A percentile compares a stretch with the other conserved stretches of the same genome.
Evolutionary conservation across 2,113 vertebrate species (phyloP).

Genomic region (Actenoides hombroni): DNA sequence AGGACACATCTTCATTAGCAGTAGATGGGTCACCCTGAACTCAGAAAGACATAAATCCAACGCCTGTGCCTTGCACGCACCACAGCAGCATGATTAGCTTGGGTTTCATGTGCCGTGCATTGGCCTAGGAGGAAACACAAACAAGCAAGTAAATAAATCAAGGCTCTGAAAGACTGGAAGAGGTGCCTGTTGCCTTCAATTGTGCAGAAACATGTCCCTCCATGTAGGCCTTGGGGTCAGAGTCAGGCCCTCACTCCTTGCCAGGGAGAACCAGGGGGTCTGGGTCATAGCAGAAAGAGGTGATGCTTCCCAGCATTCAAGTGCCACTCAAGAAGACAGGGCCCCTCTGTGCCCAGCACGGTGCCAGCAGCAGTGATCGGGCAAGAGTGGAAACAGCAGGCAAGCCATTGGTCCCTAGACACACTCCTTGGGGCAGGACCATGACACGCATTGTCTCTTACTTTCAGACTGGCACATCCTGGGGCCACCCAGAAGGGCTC

Average conservation of each 20-base stretch:
- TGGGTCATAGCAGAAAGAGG: neutral
- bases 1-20: neutral
- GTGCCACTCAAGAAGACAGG: neutral
- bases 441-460: neutral
- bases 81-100: neutral
- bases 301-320: slow-evolving; percentile 30
- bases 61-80: neutral
- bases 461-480: neutral
- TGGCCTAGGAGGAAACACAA: slow-evolving; percentile 8
- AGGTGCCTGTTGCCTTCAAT: neutral
- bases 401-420: neutral
- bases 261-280: neutral
- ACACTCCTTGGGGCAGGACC: neutral
- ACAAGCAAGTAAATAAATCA: slow-evolving; percentile 14
- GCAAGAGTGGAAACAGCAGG: neutral
- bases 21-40: neutral
- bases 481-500: slow-evolving; percentile 15
- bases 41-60: neutral
- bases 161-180: slow-evolving; percentile 1
- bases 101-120: neutral
- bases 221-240: neutral
- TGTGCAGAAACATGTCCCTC: neutral
- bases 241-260: neutral
- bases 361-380: neutral
- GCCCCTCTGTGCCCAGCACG: neutral